Conservation (phyloP, 1,140 invertebrate species). For the Dryas iulia region DNA sequence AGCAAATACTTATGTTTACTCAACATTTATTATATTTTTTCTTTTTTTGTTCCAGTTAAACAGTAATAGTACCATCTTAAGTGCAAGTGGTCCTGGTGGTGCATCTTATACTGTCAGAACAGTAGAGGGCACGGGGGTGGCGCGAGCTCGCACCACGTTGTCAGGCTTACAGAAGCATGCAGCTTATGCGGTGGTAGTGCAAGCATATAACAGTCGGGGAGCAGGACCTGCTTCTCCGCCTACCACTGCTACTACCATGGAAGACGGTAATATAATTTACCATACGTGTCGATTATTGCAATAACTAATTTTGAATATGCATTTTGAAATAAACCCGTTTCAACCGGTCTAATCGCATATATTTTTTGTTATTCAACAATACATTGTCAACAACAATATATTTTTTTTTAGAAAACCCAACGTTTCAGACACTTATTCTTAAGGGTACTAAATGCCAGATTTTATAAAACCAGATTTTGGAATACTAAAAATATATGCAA, state of each 20-base stretch:
- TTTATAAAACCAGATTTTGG: too few relatives aligned
- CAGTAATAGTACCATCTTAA: slow-evolving; percentile 67
- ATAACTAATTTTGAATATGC: too few relatives aligned
- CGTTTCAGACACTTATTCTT: too few relatives aligned
- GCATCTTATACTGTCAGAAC: slow-evolving; percentile 86
- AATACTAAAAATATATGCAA: too few relatives aligned
- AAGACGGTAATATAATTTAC: slow-evolving; percentile 86
- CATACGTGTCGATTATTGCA: too few relatives aligned
- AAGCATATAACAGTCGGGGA: slow-evolving; percentile 95
- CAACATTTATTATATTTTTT: neutral
- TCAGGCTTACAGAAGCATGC: slow-evolving; percentile 91
- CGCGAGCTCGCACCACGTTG: slow-evolving; percentile 78
- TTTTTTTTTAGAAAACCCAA: too few relatives aligned
- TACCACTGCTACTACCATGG: slow-evolving; percentile 90
- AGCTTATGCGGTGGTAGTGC: slow-evolving; percentile 93
- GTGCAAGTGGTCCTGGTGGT: slow-evolving; percentile 67
- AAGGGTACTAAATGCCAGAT: too few relatives aligned
- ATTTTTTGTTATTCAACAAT: too few relatives aligned
- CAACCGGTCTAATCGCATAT: too few relatives aligned
- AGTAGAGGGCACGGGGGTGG: slow-evolving; percentile 85
- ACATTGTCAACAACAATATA: too few relatives aligned
- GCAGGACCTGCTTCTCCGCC: slow-evolving; percentile 92
- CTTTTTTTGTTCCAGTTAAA: slow-evolving; percentile 47
- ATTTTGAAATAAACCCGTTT: too few relatives aligned
- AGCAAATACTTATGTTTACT: neutral